Conservation (phyloP, 2,888 invertebrate genomes). For the Taphrorychus bicolor region DNA sequence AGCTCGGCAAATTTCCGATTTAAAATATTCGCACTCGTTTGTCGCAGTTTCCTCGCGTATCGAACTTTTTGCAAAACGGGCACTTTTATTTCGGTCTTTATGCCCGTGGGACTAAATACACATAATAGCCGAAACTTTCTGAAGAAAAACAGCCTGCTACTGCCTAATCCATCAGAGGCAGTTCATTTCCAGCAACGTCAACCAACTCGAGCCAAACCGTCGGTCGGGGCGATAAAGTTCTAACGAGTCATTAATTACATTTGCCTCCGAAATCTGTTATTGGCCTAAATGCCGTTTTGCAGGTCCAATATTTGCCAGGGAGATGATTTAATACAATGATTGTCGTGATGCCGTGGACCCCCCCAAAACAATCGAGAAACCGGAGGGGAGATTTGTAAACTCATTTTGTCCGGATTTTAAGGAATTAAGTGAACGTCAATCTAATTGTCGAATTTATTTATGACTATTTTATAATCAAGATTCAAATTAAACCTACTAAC, state of each 20-base stretch:
- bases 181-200: conserved; percentile 17
- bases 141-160: not conserved
- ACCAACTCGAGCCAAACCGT: conserved; percentile 13
- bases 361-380: conserved; percentile 8
- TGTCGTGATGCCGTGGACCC: conserved; percentile 12
- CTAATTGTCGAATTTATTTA: no score
- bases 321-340: conserved; percentile 24
- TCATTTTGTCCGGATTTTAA: no score
- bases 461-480: no score
- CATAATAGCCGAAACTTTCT: not conserved
- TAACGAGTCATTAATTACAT: conserved; percentile 31
- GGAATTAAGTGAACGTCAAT: no score
- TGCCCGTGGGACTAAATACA: not conserved
- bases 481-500: no score
- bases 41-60: no score
- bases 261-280: conserved; percentile 31
- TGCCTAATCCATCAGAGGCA: conserved; percentile 19
- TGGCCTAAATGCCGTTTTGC: conserved; percentile 24
- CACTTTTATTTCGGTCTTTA: not conserved
- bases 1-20: no score
- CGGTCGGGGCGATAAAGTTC: conserved; percentile 24
- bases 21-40: no score
- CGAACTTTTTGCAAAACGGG: not conserved
- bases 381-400: no score
- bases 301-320: conserved; percentile 15